These are phyloP conservation scores for Drosophila mimica DNA, from an alignment of 2,888 invertebrate genomes.

Conservation along the genomic window DNA sequence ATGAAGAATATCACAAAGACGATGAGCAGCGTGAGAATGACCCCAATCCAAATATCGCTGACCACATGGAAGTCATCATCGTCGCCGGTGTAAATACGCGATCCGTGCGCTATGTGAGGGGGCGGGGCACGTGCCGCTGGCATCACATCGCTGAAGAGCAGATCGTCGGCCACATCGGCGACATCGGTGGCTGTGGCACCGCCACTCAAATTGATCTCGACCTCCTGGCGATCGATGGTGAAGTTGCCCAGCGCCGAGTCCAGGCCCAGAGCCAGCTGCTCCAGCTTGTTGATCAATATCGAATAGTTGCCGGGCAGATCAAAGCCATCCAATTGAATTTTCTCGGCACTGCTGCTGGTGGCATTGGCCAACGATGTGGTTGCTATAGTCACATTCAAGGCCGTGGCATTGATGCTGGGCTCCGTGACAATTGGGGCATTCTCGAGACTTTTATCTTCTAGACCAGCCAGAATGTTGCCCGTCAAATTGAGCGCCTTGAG, in stretches of 20 bases:
- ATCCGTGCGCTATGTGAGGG: conserved; percentile 60
- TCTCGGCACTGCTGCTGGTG: conserved; percentile 64
- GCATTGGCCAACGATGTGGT: conserved; percentile 41
- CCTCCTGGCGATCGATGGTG: conserved; percentile 79
- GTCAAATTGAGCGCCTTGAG: conserved; percentile 70
- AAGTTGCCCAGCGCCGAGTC: conserved; percentile 82
- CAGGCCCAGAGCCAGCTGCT: conserved; percentile 82
- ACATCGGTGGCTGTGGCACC: conserved; percentile 59
- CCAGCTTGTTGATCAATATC: conserved; percentile 83
- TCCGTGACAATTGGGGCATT: conserved; percentile 40
- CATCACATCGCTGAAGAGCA: conserved; percentile 65
- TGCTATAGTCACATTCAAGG: conserved; percentile 38
- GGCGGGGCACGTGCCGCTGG: conserved; percentile 72
- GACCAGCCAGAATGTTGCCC: conserved; percentile 65
- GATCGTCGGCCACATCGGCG: conserved; percentile 62
- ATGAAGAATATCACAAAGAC: conserved; percentile 88
- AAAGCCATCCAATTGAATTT: conserved; percentile 76
- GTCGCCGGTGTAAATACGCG: conserved; percentile 69
- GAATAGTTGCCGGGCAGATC: conserved; percentile 83
- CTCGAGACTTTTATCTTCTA: conserved; percentile 61
- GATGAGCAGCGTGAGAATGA: conserved; percentile 87
- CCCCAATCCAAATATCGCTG: conserved; percentile 88
- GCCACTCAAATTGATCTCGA: conserved; percentile 77
- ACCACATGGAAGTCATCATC: conserved; percentile 86
- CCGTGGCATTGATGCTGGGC: conserved; percentile 42